A percentile compares a stretch with the other conserved stretches of the same genome.
phyloP scores from a whole-genome alignment of 2,113 vertebrate species.

The Ranitomeya imitator region DNA sequence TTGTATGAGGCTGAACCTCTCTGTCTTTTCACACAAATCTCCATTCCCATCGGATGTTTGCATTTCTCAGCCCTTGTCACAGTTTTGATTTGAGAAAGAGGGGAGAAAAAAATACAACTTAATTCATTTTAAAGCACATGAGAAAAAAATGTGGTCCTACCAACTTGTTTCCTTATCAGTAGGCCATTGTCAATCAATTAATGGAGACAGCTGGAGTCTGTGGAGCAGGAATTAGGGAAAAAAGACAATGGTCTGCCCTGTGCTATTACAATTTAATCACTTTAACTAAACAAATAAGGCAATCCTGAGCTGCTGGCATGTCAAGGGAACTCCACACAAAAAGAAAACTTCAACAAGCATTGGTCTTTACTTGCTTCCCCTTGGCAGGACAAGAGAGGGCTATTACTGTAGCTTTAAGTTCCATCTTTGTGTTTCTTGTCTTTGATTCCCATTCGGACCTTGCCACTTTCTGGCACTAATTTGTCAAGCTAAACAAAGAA shows the following conservation, averaged over 20 bases:
- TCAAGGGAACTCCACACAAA: constrained; percentile 82
- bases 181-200: constrained; percentile 84
- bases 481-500: constrained; percentile 84
- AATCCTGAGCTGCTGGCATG: constrained; percentile 80
- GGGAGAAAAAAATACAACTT: constrained; percentile 21
- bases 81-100: constrained; percentile 26
- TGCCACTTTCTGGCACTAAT: constrained; percentile 88
- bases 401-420: constrained; percentile 88
- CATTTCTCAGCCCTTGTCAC: constrained; percentile 43
- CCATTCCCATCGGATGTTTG: constrained; percentile 39
- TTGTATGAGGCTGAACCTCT: constrained; percentile 25
- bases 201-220: constrained; percentile 75
- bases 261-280: constrained; percentile 85
- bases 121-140: constrained; percentile 40
- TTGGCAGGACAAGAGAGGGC: constrained; percentile 77
- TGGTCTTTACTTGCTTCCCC: constrained; percentile 75
- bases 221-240: constrained; percentile 61
- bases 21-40: constrained; percentile 39
- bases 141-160: constrained; percentile 64
- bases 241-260: constrained; percentile 75
- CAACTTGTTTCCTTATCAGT: constrained; percentile 76
- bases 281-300: constrained; percentile 87
- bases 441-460: constrained; percentile 84
- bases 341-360: constrained; percentile 75
- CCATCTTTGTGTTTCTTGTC: constrained; percentile 82